Conservation (phyloP, 2,797 vertebrate genomes). For the Balearica regulorum region DNA sequence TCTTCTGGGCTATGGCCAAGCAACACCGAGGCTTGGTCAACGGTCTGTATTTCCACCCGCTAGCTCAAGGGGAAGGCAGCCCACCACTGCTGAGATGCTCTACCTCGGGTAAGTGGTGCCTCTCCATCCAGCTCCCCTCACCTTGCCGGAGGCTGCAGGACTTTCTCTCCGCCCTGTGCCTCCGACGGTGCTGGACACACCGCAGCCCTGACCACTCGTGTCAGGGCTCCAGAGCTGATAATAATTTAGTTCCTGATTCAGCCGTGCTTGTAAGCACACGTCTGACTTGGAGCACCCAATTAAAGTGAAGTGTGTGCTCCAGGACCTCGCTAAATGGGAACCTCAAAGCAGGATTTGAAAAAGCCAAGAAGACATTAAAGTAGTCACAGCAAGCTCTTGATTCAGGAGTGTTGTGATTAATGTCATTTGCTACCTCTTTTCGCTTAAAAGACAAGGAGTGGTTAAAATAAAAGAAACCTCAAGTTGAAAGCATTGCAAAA, state of each 20-base stretch:
- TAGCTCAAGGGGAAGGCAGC: not conserved
- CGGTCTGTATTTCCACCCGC: not conserved
- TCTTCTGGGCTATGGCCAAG: not conserved
- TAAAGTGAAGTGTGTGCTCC: not conserved
- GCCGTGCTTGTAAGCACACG: not conserved
- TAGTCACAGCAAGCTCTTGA: not conserved
- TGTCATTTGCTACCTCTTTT: not conserved
- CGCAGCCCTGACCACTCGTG: not conserved
- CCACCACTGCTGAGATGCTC: not conserved
- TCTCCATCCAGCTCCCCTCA: not conserved
- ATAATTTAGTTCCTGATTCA: not conserved
- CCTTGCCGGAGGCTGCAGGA: not conserved
- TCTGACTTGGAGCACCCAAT: not conserved
- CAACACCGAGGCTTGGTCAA: not conserved
- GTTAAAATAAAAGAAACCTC: slow-evolving; percentile 24
- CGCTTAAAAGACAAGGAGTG: not conserved
- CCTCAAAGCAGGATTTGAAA: not conserved
- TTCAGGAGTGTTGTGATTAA: not conserved
- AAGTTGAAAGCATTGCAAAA: slow-evolving; percentile 6
- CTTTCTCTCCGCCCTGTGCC: not conserved
- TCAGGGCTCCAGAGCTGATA: not conserved
- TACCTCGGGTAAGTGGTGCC: not conserved
- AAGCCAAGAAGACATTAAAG: not conserved
- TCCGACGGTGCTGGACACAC: not conserved
- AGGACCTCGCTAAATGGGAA: not conserved